Conservation (phyloP, 2,113 vertebrate genomes). For the Penelope pileata region DNA sequence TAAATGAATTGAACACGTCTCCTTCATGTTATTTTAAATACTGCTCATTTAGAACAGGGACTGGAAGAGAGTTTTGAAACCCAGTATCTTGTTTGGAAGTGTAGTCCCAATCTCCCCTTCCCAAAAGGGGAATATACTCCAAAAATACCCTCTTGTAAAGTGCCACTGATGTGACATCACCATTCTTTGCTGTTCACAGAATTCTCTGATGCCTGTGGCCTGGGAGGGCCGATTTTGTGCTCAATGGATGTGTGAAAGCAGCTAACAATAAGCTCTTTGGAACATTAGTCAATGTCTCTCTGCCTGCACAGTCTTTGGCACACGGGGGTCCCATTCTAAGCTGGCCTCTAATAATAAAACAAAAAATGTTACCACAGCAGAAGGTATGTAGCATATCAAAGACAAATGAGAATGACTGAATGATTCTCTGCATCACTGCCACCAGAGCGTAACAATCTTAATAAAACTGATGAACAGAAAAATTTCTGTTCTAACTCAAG, state of each 20-base stretch:
- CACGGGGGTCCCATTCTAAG: background rate
- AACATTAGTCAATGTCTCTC: background rate
- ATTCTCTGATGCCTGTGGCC: background rate
- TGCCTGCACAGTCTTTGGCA: background rate
- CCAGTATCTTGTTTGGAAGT: background rate
- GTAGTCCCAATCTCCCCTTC: background rate
- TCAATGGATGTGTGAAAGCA: background rate
- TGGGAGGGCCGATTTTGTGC: background rate
- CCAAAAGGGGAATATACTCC: background rate
- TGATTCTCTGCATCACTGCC: background rate
- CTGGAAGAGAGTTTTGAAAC: background rate
- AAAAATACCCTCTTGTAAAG: background rate
- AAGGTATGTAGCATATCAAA: background rate
- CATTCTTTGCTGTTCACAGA: background rate
- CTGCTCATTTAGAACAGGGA: background rate
- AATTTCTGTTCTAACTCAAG: background rate
- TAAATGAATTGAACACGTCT: background rate
- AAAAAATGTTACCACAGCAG: background rate
- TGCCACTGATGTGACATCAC: background rate
- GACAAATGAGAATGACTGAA: background rate
- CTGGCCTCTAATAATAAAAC: background rate
- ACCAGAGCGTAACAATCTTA: background rate
- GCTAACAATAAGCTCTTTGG: background rate
- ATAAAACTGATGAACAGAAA: background rate
- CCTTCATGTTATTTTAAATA: constrained; percentile 41